Percentiles rank a stretch among this genome's conserved stretches.
Conservation (phyloP, 1,140 invertebrate genomes). For the Penaeus japonicus region DNA sequence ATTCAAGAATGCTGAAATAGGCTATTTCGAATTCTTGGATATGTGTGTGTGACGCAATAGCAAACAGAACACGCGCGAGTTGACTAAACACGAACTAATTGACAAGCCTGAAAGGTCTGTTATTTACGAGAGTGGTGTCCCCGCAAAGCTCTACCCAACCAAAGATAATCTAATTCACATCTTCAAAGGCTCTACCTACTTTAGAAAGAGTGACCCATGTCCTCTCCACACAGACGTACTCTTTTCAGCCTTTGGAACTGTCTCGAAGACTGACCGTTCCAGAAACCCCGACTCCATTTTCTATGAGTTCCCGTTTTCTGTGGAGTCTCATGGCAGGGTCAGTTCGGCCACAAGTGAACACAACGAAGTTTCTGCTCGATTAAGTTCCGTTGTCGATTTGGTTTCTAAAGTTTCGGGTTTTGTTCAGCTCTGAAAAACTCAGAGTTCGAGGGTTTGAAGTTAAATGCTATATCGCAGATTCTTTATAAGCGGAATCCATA, state of each 20-base stretch:
- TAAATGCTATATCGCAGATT: no score
- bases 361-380: no score
- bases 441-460: no score
- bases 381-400: no score
- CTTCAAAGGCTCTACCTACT: not conserved
- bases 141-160: slow-evolving; percentile 15
- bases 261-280: not conserved
- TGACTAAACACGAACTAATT: slow-evolving; percentile 43
- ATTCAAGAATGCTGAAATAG: no score
- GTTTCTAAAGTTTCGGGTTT: no score
- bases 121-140: slow-evolving; percentile 24
- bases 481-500: no score
- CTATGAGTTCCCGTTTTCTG: not conserved
- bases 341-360: no score
- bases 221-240: not conserved
- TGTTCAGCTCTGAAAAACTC: no score
- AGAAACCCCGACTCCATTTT: not conserved
- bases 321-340: no score
- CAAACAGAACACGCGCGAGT: not conserved
- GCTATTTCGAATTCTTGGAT: no score
- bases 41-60: no score
- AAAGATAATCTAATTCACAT: slow-evolving; percentile 29
- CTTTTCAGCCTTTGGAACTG: not conserved
- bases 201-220: not conserved
- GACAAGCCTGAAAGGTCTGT: not conserved